phyloP scores from a whole-genome alignment of 2,888 invertebrate species.

The Noctua pronuba region DNA sequence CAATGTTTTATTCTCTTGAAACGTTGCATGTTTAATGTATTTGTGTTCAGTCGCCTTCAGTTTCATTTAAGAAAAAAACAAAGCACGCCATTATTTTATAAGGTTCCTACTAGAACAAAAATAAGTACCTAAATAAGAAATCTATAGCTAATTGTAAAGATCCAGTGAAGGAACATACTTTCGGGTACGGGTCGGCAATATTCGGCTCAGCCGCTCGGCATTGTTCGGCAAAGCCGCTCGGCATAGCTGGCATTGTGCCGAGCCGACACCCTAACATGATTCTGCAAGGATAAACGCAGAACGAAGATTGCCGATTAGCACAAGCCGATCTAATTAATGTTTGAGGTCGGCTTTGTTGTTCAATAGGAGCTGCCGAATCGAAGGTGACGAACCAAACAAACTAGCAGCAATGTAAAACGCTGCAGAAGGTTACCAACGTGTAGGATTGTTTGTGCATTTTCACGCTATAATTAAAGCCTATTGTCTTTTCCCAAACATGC shows the following conservation, averaged over 20 bases:
- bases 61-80: not conserved
- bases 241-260: not conserved
- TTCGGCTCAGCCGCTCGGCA: not conserved
- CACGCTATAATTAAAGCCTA: too few relatives aligned
- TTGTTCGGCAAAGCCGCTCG: too few relatives aligned
- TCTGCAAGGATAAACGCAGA: not conserved
- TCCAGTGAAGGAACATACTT: not conserved
- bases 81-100: not conserved
- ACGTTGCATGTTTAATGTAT: constrained; percentile 34
- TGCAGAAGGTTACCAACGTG: not conserved
- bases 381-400: not conserved
- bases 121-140: not conserved
- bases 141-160: not conserved
- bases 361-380: not conserved
- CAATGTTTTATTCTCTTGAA: constrained; percentile 39
- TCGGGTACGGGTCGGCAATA: not conserved
- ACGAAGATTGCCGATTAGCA: not conserved
- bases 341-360: not conserved
- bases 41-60: not conserved
- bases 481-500: too few relatives aligned
- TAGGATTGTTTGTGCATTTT: too few relatives aligned
- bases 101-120: not conserved
- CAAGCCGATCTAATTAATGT: not conserved
- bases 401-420: not conserved
- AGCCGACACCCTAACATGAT: not conserved